Evolutionary conservation across 2,113 vertebrate genomes (phyloP), one percentile per base, ranked within the genome.

Genomic region (Todiramphus saurophagus): DNA sequence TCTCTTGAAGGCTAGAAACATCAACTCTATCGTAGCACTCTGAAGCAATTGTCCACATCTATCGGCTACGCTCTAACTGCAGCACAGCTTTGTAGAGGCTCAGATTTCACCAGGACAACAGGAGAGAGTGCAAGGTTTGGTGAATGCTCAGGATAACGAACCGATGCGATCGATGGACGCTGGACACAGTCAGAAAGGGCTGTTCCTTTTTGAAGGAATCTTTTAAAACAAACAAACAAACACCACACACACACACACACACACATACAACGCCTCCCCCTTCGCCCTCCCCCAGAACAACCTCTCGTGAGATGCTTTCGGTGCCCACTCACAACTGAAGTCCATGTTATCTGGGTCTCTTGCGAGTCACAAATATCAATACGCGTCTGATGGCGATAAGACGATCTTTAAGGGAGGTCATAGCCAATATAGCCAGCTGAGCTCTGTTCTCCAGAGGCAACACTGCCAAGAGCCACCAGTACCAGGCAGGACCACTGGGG

Each of bases 381-480:
- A 99, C 98, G 0, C 98, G 97, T 63, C 98, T 98, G 93, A 99
- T 98, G 96, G 99, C 98, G 0, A 99, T 97, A 7, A 99, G 99
- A 56, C 98, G 98, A 89, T 99, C 99, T 96, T 98, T 99, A n/a
- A 99, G 98, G 3, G 98, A 98, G 35, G 97, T 99, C 99, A 99
- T 99, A 83, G 99, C 95, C 33, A 99, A 91, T 87, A 99, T 99
- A 79, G 98, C 98, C 95, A 99, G 98, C 95, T 99, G 99, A 92
- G 99, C 99, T 91, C 98, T 98, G 81, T 98, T 98, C 83, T 99
- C 99, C 94, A 99, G 84, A 0, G 99, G 99, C 72, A 99, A 95
- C 64, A 99, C 99, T 4, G 98, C 99, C 73, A 99, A 98, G 58
- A 99, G 98, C 99, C 99, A 99, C 98, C 99, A 99, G 97, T 98